phyloP scores from a whole-genome alignment of 2,113 vertebrate species.

The Buteo buteo region DNA sequence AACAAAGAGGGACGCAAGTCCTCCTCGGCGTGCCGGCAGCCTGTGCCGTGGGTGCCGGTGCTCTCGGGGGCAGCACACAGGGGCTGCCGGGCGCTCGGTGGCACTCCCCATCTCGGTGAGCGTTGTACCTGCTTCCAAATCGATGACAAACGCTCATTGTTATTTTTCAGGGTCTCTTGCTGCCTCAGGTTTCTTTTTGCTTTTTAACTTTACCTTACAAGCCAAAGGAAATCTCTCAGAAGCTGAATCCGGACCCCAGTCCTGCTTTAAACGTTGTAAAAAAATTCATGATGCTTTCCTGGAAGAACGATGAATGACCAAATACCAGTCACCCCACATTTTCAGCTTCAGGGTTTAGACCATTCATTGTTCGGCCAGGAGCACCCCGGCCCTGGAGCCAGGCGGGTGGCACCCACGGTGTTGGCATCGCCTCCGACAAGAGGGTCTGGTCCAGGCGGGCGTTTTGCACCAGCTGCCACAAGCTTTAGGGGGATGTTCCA shows the following conservation, averaged over 20 bases:
- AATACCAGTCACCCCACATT: too few species aligned
- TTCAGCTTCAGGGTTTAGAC: not conserved
- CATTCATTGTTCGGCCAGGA: rapidly evolving
- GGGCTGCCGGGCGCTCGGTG: not conserved
- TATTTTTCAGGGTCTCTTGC: too few species aligned
- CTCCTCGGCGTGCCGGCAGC: not conserved
- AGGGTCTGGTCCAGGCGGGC: not conserved
- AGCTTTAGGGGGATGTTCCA: not conserved
- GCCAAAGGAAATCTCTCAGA: not conserved
- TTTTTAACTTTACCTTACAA: not conserved
- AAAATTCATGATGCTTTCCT: not conserved
- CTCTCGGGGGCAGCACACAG: rapidly evolving
- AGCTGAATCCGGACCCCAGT: not conserved
- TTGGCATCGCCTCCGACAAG: not conserved
- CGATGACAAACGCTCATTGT: rapidly evolving
- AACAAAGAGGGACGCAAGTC: not conserved
- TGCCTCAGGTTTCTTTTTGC: not conserved
- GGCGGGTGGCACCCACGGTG: rapidly evolving
- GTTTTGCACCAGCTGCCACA: not conserved
- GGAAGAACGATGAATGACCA: not conserved
- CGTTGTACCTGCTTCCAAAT: not conserved
- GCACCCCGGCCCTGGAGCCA: not conserved
- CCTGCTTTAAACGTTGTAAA: not conserved
- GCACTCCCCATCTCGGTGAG: rapidly evolving
- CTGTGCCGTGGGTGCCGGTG: rapidly evolving